These are phyloP conservation scores for Orthonevra nobilis DNA, from an alignment of 2,888 invertebrate genomes.

Conservation along the genomic window DNA sequence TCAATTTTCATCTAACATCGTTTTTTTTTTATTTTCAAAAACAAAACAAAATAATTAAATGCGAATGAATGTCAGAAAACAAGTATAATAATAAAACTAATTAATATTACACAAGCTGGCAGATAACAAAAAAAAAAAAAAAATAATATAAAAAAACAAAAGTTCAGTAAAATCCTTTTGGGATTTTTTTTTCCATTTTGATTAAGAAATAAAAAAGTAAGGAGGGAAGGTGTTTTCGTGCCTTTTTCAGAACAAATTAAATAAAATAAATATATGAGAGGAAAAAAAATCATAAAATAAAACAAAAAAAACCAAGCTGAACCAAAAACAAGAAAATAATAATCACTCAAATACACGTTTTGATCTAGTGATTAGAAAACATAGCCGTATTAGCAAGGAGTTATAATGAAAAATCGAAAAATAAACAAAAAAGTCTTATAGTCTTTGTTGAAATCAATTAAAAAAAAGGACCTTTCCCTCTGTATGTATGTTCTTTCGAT, in stretches of 20 bases:
- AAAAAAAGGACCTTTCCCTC: neutral
- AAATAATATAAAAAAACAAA: neutral
- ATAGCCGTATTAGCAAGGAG: conserved; percentile 44
- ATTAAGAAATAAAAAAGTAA: too few species aligned
- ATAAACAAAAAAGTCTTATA: neutral
- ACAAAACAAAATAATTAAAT: too few species aligned
- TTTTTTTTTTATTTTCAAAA: too few species aligned
- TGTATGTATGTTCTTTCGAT: conserved; percentile 41
- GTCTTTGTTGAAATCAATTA: too few species aligned
- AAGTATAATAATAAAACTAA: neutral
- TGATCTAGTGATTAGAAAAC: conserved; percentile 55
- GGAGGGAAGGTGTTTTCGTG: conserved; percentile 73
- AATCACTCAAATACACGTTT: conserved; percentile 56
- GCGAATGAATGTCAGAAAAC: too few species aligned
- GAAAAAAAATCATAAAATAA: conserved; percentile 3
- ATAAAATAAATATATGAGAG: conserved; percentile 39
- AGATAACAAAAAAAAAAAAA: conserved; percentile 1
- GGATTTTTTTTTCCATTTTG: conserved; percentile 11
- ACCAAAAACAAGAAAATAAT: conserved; percentile 7
- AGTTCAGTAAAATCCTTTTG: neutral
- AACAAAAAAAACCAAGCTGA: conserved; percentile 20
- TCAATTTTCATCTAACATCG: too few species aligned
- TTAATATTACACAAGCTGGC: conserved; percentile 1
- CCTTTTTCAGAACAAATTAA: conserved; percentile 73
- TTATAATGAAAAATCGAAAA: conserved; percentile 45